Conservation (phyloP, 2,888 invertebrate species). For the Cryptosula pallasiana region DNA sequence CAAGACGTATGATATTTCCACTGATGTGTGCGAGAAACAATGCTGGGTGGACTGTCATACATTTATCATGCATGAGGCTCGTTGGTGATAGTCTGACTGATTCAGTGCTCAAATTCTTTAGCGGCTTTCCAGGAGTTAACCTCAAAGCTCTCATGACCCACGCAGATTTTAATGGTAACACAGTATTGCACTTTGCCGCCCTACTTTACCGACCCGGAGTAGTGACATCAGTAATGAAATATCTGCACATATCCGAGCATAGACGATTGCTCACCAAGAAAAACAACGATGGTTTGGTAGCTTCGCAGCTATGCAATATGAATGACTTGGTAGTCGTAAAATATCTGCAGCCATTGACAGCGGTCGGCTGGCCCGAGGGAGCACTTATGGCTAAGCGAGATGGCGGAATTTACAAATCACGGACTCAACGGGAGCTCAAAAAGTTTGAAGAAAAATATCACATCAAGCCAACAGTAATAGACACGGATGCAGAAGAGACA, state of each 20-base stretch:
- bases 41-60: slow-evolving; percentile 11
- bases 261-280: not conserved
- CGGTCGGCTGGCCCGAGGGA: not conserved
- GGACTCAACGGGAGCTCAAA: not conserved
- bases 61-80: slow-evolving; percentile 5
- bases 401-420: not conserved
- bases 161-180: slow-evolving; percentile 14
- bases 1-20: not conserved
- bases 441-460: not conserved
- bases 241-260: not conserved
- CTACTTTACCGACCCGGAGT: slow-evolving; percentile 16
- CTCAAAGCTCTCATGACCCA: not conserved
- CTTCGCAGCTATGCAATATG: slow-evolving; percentile 23
- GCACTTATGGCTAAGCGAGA: not conserved
- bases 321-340: not conserved
- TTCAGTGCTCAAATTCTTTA: slow-evolving; percentile 11
- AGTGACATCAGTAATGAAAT: not conserved
- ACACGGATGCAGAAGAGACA: too few relatives aligned
- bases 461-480: too few relatives aligned
- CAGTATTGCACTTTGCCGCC: slow-evolving; percentile 11
- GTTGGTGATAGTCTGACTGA: not conserved
- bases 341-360: not conserved
- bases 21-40: not conserved
- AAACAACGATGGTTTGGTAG: slow-evolving; percentile 14
- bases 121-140: not conserved